phyloP scores from a whole-genome alignment of 1,140 invertebrate genomes.

The Liolophura sinensis region DNA sequence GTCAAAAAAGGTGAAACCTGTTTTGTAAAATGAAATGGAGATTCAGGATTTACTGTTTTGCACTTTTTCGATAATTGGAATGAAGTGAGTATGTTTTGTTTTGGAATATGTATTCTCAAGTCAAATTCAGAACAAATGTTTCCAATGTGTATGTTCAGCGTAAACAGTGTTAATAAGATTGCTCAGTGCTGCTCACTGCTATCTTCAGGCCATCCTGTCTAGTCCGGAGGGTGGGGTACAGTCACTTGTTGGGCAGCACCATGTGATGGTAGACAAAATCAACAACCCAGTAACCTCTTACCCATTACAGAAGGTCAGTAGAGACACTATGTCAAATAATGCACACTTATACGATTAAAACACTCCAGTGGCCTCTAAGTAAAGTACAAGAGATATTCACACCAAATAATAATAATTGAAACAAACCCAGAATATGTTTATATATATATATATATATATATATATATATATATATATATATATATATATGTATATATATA shows the following conservation, averaged over 20 bases:
- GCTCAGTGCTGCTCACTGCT: not conserved
- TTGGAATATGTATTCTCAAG: no score
- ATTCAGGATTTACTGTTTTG: no score
- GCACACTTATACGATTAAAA: not conserved
- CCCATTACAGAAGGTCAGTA: constrained; percentile 38
- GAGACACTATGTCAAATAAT: not conserved
- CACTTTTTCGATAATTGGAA: no score
- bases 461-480: not conserved
- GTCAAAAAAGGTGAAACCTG: no score
- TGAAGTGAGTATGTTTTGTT: no score
- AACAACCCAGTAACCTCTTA: constrained; percentile 45
- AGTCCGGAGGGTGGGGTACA: constrained; percentile 34
- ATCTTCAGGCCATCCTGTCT: not conserved
- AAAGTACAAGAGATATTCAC: no score
- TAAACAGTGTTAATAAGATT: not conserved
- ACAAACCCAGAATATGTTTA: not conserved
- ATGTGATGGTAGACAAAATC: constrained; percentile 47
- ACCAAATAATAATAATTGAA: no score
- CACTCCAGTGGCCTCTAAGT: not conserved
- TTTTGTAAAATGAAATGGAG: no score
- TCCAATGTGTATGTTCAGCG: no score
- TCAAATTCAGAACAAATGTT: no score
- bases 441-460: not conserved
- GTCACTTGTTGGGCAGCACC: constrained; percentile 51
- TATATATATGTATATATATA: not conserved